Base-by-base conservation (phyloP, 2,113 vertebrate genomes). In the Chrysemys picta region DNA sequence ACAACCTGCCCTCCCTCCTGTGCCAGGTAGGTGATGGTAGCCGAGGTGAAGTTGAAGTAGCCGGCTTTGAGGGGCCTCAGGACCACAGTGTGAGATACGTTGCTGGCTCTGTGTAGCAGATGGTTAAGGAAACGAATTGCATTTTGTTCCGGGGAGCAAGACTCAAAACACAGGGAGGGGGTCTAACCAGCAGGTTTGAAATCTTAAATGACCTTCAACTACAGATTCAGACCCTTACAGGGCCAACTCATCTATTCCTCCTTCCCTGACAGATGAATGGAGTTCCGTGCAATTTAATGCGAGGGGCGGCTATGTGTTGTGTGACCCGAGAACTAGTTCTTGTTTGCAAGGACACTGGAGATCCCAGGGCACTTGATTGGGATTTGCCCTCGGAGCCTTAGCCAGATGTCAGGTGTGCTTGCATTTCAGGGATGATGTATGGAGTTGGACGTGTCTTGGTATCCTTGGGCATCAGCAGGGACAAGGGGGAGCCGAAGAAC, bases 11-110 rank as follows among this genome's bases (percentile, higher is more conserved):
- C 99, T 0, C 99, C 99, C 88, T 99, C 99, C 97, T 99, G 99
- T 0, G 99, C 99, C 97, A 99, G 96, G 95, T 99, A 99, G 0
- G 99, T 99, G 94, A 99, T 98, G 0, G 99, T 98, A 0, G 99
- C 99, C 0, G 99, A 99, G 56, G 99, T 99, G 97, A 99, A 99
- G 97, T 99, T 99, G 91, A 99, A 99, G 96, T 99, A 99, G 0
- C 99, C 99, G 0, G 99, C 99, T 94, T 99, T 99, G 80, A 99
- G 98, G n/a, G 99, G 99, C 27, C 99, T 98, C 94, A 99, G 81
- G 72, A 99, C 99, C 72, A 99, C 99, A 0, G 99, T 99, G 97
- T 99, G 99, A 84, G 99, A 99, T 31, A 99, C 99, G 0, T 99
- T 99, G 93, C 99, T 99, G 0, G 99, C 99, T 24, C 99, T 99